Percentiles rank a stretch among this genome's conserved stretches.
These are phyloP conservation scores for Ctenomys sociabilis DNA, from an alignment of 2,113 vertebrate genomes.

Conservation along the genomic window DNA sequence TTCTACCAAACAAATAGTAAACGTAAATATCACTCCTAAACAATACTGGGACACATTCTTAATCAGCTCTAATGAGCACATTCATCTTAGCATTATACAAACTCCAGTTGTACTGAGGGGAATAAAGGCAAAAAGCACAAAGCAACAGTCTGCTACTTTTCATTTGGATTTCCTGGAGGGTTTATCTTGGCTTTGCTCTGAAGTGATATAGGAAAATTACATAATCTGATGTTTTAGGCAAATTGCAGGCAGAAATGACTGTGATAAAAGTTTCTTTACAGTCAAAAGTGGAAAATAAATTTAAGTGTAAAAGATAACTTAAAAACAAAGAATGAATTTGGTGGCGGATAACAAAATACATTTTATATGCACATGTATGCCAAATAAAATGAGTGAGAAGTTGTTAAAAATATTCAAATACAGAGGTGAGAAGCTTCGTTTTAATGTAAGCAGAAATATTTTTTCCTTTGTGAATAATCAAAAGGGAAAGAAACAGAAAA, in stretches of 20 bases:
- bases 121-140: not conserved
- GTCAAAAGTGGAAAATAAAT: conserved; percentile 6
- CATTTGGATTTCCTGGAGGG: not conserved
- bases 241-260: not conserved
- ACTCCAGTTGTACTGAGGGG: not conserved
- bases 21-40: not conserved
- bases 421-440: not conserved
- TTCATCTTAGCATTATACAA: not conserved
- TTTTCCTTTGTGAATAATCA: not conserved
- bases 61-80: not conserved
- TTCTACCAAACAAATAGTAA: not conserved
- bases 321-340: not conserved
- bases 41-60: not conserved
- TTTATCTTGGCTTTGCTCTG: not conserved
- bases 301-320: not conserved
- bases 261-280: not conserved
- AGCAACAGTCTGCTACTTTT: not conserved
- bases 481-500: conserved; percentile 19
- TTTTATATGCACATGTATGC: not conserved
- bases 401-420: conserved; percentile 12
- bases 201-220: not conserved
- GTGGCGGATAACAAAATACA: not conserved
- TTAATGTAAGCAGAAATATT: not conserved
- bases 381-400: not conserved
- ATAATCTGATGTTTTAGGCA: not conserved